Evolutionary conservation across 2,888 invertebrate genomes (phyloP).

Genomic region (Catocala nupta): DNA sequence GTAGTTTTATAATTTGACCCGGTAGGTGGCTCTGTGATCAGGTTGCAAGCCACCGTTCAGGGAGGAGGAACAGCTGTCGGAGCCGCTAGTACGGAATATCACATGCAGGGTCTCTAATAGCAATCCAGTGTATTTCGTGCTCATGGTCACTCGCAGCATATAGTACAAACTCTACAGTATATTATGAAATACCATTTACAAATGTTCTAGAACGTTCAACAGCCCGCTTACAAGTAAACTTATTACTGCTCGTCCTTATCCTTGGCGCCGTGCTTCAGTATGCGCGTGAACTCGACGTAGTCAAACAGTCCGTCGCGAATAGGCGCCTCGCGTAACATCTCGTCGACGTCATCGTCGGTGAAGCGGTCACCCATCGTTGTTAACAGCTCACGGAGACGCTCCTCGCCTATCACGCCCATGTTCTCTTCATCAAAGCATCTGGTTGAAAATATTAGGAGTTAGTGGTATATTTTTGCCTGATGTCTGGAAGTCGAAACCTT

Average conservation of each 20-base stretch:
- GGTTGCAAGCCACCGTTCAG: too few relatives aligned
- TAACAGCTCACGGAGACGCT: conserved; percentile 96
- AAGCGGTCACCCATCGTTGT: conserved; percentile 99
- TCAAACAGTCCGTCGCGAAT: conserved; percentile 98
- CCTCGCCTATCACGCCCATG: conserved; percentile 96
- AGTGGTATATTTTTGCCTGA: background rate
- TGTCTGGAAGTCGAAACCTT: too few relatives aligned
- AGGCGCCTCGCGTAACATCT: conserved; percentile 99
- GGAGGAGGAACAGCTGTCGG: too few relatives aligned
- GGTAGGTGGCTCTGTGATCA: too few relatives aligned
- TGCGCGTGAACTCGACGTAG: conserved; percentile 99
- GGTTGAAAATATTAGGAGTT: conserved; percentile 10
- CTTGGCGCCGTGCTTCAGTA: conserved; percentile 99
- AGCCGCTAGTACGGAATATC: too few relatives aligned
- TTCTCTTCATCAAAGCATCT: conserved; percentile 99
- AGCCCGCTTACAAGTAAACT: conserved; percentile 34
- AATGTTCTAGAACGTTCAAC: conserved; percentile 34
- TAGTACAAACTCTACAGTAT: background rate
- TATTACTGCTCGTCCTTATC: conserved; percentile 97
- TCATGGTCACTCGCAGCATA: too few relatives aligned
- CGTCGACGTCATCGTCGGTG: conserved; percentile 99
- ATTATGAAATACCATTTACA: background rate
- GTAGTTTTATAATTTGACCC: too few relatives aligned
- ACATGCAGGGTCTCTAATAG: too few relatives aligned
- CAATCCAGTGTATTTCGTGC: too few relatives aligned